Evolutionary conservation across 2,888 invertebrate species (phyloP).

Genomic region (Heteromurus nitidus): DNA sequence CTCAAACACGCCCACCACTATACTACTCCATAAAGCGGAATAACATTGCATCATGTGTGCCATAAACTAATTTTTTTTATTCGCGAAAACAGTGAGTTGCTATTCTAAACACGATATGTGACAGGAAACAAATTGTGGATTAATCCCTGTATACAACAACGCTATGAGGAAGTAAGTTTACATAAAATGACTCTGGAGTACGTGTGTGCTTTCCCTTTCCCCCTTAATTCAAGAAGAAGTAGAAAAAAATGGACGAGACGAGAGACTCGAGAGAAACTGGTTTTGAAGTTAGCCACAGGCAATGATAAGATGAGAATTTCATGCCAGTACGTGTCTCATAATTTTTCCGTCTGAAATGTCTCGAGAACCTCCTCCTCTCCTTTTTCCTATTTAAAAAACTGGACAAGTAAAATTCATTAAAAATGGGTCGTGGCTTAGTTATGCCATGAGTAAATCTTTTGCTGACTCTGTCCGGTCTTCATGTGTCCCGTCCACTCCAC

Average conservation of each 20-base stretch:
- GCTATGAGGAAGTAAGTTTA: too few species aligned
- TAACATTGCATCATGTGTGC: not conserved
- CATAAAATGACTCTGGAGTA: too few species aligned
- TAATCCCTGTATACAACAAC: conserved; percentile 21
- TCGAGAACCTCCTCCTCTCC: conserved; percentile 33
- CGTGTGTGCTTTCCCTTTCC: too few species aligned
- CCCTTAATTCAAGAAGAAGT: too few species aligned
- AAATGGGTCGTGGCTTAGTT: conserved; percentile 44
- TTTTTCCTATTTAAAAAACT: conserved; percentile 21
- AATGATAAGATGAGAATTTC: conserved; percentile 23
- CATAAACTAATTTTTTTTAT: conserved; percentile 5
- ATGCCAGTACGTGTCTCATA: conserved; percentile 19
- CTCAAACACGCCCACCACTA: conserved; percentile 1
- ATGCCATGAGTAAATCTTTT: conserved; percentile 51
- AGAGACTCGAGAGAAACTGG: too few species aligned
- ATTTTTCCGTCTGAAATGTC: conserved; percentile 17
- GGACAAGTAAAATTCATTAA: conserved; percentile 52
- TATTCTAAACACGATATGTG: conserved; percentile 7
- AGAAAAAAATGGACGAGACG: too few species aligned
- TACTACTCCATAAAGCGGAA: conserved; percentile 2
- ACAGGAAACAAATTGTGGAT: conserved; percentile 32
- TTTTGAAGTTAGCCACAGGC: not conserved
- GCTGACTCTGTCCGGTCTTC: conserved; percentile 37
- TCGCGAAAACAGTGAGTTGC: not conserved
- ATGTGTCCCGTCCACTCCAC: not conserved